Conservation (phyloP, 2,888 invertebrate genomes). For the Sericinus montela region DNA sequence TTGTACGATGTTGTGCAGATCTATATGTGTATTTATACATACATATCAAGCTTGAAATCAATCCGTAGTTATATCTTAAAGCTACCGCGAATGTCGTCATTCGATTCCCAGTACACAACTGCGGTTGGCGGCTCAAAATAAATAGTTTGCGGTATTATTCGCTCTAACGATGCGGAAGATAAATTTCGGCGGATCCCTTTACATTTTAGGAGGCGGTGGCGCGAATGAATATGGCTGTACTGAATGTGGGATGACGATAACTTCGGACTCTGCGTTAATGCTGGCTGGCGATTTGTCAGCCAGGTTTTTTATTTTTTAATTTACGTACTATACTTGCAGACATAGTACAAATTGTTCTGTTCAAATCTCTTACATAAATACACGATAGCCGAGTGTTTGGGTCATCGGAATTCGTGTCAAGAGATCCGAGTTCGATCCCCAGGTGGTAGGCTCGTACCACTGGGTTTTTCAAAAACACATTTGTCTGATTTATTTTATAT, state of each 20-base stretch:
- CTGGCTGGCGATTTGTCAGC: not conserved
- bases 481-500: too few species aligned
- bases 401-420: too few species aligned
- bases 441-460: too few species aligned
- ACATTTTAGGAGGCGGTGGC: slow-evolving; percentile 31
- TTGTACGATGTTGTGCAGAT: too few species aligned
- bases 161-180: slow-evolving; percentile 59
- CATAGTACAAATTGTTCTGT: too few species aligned
- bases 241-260: slow-evolving; percentile 12
- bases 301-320: not conserved
- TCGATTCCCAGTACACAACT: slow-evolving; percentile 23
- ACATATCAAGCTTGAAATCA: not conserved
- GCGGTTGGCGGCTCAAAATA: slow-evolving; percentile 32
- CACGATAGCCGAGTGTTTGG: too few species aligned
- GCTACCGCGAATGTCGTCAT: not conserved
- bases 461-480: too few species aligned
- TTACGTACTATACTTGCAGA: too few species aligned
- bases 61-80: not conserved
- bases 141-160: slow-evolving; percentile 62
- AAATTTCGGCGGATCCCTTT: slow-evolving; percentile 56
- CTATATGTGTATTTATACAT: too few species aligned
- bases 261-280: slow-evolving; percentile 1
- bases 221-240: slow-evolving; percentile 8
- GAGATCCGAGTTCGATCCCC: too few species aligned
- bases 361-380: too few species aligned